Base-by-base conservation (phyloP, 2,797 vertebrate species). In the Pangasius mekongensis region DNA sequence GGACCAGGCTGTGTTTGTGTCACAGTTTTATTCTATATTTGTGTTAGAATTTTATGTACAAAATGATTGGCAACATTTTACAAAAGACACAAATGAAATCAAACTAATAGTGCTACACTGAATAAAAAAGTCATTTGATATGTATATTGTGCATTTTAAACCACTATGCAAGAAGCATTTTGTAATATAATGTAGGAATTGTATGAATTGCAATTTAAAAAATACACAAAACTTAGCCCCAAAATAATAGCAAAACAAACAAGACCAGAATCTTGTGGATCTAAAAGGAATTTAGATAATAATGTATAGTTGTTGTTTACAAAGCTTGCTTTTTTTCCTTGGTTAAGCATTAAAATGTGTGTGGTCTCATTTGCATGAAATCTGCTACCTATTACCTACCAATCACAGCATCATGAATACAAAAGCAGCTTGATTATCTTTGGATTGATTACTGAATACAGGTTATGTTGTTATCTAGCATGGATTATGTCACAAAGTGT, bases 11-110 rank as follows among this genome's bases (percentile, higher is more conserved):
- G 84, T 87, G 84, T 87, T 80, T 87, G 87, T 87, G 64, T 83
- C 81, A 89, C 88, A 85, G 90, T 85, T 84, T 94, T 95, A 89
- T 94, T 94, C 89, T 89, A 94, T 94, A 95, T 95, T 96, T 93
- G 95, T 95, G 95, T 95, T 94, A 94, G 94, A 94, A 94, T 93
- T 95, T 92, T 96, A 95, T 96, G 94, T 95, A 95, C 95, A 96
- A 91, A 88, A 92, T 94, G 92, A 95, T 90, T 93, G 89, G 92
- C 92, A 93, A 92, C 89, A 94, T 93, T 93, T 91, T 86, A 93
- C 91, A 47, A 86, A 91, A 91, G 87, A 94, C 93, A 94, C 90
- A 94, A 91, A 86, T 27, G 56, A 54, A 89, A 88, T 52, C 66
- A 52, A 85, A 82, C 91, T 90, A 92, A 94, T 91, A 95, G 94